Evolutionary conservation across 1,140 invertebrate species (phyloP), one percentile per base, ranked within the genome.

Genomic region (Triops longicaudatus): DNA sequence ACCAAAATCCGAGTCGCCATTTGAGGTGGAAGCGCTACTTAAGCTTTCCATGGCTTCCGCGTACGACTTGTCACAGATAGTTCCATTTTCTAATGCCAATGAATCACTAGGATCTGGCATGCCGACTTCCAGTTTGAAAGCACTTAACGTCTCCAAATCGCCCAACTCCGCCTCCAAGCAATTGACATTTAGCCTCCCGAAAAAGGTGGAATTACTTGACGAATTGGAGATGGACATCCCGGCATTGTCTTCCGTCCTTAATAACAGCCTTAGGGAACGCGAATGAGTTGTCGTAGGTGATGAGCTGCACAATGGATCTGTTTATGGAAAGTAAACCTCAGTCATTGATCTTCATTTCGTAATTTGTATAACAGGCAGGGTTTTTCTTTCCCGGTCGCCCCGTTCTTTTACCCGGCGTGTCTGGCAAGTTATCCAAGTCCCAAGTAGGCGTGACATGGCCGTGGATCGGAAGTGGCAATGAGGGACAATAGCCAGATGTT

Each of bases 61-160:
- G 17, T 63, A 63, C 5, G 50, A 63, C 50, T 63, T 63, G 50
- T 63, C 50, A 63, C 50, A 63, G 50, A 63, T 63, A 63, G 50
- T 63, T 17, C 50, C 50, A 22, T 63, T 63, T 63, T 22, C 50
- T 63, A 22, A 14, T 6, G 10, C 50, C 50, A 63, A 63, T 17
- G 50, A 22, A 63, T 63, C 50, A 17, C 17, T 63, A 22, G 50
- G 50, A 63, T 63, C 50, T 63, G 50, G 50, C 50, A 63, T 63
- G 50, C 50, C 50, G 14, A 63, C 50, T 63, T 63, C 50, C 14
- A 63, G 50, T 22, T 63, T 63, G 50, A 63, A 63, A 63, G 50
- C 50, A 63, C 50, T 63, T 63, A 63, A 63, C 50, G 50, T 63
- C 17, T 63, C 50, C 50, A 63, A 63, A 63, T 63, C 50, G 50